These are phyloP conservation scores for Mongoloraphidia duomilia DNA, from an alignment of 2,888 invertebrate species.

Conservation along the genomic window DNA sequence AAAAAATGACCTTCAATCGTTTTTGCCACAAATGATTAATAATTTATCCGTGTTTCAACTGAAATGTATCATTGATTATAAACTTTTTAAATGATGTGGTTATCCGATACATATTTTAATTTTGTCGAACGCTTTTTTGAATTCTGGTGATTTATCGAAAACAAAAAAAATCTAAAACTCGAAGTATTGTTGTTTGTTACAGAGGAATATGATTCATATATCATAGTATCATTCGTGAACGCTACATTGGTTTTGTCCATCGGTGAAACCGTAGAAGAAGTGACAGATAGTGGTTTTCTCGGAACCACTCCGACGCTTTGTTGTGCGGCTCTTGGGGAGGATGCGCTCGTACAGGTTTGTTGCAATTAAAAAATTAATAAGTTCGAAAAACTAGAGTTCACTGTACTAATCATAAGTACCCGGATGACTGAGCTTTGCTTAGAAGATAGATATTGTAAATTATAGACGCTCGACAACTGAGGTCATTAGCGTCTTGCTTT, in stretches of 20 bases:
- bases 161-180: neutral
- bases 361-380: neutral
- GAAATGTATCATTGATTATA: slow-evolving; percentile 26
- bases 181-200: slow-evolving; percentile 34
- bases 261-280: slow-evolving; percentile 99
- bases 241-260: slow-evolving; percentile 98
- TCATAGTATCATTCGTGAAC: slow-evolving; percentile 96
- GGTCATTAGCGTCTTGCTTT: too few relatives aligned
- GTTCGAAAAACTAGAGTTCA: neutral
- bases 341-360: slow-evolving; percentile 85
- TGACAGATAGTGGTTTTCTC: slow-evolving; percentile 96
- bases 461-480: too few relatives aligned
- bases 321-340: slow-evolving; percentile 93
- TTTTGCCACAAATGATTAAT: too few relatives aligned
- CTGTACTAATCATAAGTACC: neutral
- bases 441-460: too few relatives aligned
- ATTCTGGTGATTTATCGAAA: neutral
- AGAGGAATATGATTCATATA: slow-evolving; percentile 98
- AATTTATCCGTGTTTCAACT: slow-evolving; percentile 30
- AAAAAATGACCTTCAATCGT: too few relatives aligned
- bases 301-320: slow-evolving; percentile 98
- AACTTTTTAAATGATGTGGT: neutral
- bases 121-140: too few relatives aligned
- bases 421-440: neutral
- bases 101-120: too few relatives aligned